A percentile compares a stretch with the other conserved stretches of the same genome.
Evolutionary conservation across 1,140 invertebrate genomes (phyloP).

Genomic region (Spodoptera frugiperda): DNA sequence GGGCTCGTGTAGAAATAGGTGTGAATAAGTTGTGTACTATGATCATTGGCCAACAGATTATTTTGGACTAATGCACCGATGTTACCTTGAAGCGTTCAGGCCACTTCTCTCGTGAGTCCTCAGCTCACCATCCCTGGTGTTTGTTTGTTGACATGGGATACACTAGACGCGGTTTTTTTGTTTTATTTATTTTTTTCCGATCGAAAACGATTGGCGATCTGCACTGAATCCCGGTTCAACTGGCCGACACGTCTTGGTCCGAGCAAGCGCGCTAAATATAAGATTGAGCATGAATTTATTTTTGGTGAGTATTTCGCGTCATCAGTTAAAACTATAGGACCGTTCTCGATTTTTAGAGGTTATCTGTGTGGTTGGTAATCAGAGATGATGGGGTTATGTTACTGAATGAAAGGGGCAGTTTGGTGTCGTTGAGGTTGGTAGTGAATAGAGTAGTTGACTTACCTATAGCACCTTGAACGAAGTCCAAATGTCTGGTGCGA

Average conservation of each 20-base stretch:
- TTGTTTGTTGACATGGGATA: slow-evolving; percentile 66
- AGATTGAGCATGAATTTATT: slow-evolving; percentile 84
- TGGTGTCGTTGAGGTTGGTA: not conserved
- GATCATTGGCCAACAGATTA: slow-evolving; percentile 72
- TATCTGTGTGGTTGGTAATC: slow-evolving; percentile 8
- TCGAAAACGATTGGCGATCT: slow-evolving; percentile 76
- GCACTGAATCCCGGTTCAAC: slow-evolving; percentile 81
- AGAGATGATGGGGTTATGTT: slow-evolving; percentile 22
- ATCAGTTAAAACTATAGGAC: slow-evolving; percentile 71
- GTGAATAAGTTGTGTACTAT: slow-evolving; percentile 82
- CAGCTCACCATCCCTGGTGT: slow-evolving; percentile 56
- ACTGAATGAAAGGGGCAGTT: slow-evolving; percentile 11
- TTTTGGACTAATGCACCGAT: slow-evolving; percentile 71
- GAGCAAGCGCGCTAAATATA: slow-evolving; percentile 85
- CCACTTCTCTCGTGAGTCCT: slow-evolving; percentile 56
- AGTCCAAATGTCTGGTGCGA: slow-evolving; percentile 55
- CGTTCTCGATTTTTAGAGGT: slow-evolving; percentile 38
- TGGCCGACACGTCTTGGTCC: slow-evolving; percentile 71
- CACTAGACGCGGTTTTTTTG: slow-evolving; percentile 63
- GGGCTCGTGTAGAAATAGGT: slow-evolving; percentile 85
- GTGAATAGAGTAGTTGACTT: slow-evolving; percentile 25
- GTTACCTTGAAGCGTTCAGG: slow-evolving; percentile 77
- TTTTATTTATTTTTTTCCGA: slow-evolving; percentile 59
- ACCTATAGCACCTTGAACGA: slow-evolving; percentile 54
- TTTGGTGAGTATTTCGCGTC: slow-evolving; percentile 82